Evolutionary conservation across 2,113 vertebrate species (phyloP), one percentile per base, ranked within the genome.

Genomic region (Corythornis madagascariensis): DNA sequence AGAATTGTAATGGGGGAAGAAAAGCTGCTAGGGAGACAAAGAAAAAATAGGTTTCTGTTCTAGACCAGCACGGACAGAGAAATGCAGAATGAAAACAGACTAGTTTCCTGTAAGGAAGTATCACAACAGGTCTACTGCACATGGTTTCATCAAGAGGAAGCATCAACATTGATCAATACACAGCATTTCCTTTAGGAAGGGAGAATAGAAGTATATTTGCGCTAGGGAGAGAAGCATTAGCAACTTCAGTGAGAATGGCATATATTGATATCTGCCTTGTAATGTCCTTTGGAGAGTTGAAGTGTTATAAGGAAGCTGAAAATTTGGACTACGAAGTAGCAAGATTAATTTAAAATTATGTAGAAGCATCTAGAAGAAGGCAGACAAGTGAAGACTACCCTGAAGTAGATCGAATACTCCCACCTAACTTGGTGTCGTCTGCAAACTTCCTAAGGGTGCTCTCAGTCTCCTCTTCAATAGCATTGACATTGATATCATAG

Each of bases 51-150:
- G 10, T 64, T 72, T 80, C n/a, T 84, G 11, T 60, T 89, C n/a
- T 43, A 26, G 33, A 57, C 61, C 60, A 70, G 55, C 19, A 67
- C 70, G 13, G 45, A 50, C 15, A 57, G 12, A 76, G 35, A 94
- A 93, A 83, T 56, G 25, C 79, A 79, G 63, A 59, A 55, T 45
- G 38, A 5, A 19, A 20, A 45, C 38, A 86, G 50, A 55, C 13
- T 65, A 47, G 31, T 43, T 33, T 75, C 11, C 20, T 55, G 6
- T 25, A 52, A 72, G 22, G 28, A 79, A 86, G 43, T 22, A 61
- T 9, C 56, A n/a, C 2, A 7, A n/a, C 7, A 78, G 10, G 13
- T 31, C 42, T 69, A 66, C 38, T 18, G 29, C 0, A 0, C 8
- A 6, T 11, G 10, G 22, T 60, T 92, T 73, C 78, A 67, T 40